These are phyloP conservation scores for Drosophila aff. DNA, from an alignment of 1,140 invertebrate species.

Conservation along the genomic window DNA sequence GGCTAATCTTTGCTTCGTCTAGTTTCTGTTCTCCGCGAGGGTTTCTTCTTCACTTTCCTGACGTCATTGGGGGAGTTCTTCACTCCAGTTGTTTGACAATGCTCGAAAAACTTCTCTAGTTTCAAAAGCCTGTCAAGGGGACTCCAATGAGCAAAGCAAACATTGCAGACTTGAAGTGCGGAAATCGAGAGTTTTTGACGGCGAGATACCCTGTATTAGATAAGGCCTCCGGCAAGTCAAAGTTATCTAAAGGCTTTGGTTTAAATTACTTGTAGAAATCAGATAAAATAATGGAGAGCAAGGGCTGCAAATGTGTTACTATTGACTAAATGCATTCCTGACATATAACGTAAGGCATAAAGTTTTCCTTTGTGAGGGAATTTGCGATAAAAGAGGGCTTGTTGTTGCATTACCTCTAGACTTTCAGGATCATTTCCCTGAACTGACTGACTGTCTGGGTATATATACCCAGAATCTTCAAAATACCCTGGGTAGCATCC, in stretches of 20 bases:
- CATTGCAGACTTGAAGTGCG: constrained; percentile 19
- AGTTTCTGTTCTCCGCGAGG: not conserved
- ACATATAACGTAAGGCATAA: not conserved
- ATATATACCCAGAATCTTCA: not conserved
- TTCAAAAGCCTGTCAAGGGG: constrained; percentile 22
- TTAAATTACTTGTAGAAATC: not conserved
- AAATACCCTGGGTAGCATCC: not conserved
- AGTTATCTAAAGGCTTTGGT: not conserved
- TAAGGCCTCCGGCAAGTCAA: not conserved
- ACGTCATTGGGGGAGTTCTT: constrained; percentile 34
- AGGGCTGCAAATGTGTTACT: not conserved
- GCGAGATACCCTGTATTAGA: constrained; percentile 11
- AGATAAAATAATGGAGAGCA: not conserved
- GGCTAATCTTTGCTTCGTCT: constrained; percentile 11
- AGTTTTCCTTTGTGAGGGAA: no score
- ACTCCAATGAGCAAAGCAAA: constrained; percentile 32
- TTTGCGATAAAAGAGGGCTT: not conserved
- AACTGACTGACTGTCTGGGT: no score
- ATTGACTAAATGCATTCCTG: not conserved
- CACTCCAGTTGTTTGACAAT: constrained; percentile 20
- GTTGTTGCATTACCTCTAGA: not conserved
- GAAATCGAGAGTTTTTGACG: constrained; percentile 13
- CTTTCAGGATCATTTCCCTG: not conserved
- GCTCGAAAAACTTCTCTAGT: constrained; percentile 15
- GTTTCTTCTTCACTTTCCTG: constrained; percentile 7